These are phyloP conservation scores for Gryllus bimaculatus DNA, from an alignment of 1,140 invertebrate species.

Conservation along the genomic window DNA sequence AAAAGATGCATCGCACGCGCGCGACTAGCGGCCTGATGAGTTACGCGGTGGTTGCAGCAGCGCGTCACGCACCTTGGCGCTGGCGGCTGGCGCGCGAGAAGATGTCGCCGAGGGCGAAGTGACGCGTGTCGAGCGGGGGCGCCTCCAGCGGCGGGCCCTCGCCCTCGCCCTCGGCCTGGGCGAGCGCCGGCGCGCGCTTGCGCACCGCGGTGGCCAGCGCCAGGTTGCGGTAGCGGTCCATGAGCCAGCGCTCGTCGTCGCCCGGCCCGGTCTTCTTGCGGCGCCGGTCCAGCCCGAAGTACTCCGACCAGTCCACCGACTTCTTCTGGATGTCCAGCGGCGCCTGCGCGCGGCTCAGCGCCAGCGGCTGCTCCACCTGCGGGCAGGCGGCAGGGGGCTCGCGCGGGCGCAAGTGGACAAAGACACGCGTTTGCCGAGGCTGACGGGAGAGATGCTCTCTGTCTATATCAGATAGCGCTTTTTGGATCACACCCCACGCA, in stretches of 20 bases:
- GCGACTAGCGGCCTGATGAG: too few species aligned
- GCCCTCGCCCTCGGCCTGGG: neutral
- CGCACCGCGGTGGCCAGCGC: slow-evolving; percentile 26
- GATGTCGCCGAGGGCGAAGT: neutral
- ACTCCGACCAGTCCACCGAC: slow-evolving; percentile 73
- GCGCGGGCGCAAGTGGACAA: too few species aligned
- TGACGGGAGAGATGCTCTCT: too few species aligned
- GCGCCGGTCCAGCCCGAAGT: slow-evolving; percentile 71
- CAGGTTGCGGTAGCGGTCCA: slow-evolving; percentile 39
- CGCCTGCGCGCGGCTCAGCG: neutral
- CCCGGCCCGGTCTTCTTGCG: slow-evolving; percentile 48
- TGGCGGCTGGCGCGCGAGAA: neutral
- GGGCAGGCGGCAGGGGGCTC: too few species aligned
- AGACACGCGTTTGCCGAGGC: too few species aligned
- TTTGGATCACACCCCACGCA: too few species aligned
- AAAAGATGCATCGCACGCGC: too few species aligned
- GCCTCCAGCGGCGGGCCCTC: neutral
- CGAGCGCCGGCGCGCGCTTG: too few species aligned
- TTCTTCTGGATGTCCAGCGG: slow-evolving; percentile 49
- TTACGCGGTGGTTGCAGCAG: too few species aligned
- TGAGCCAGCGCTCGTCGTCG: slow-evolving; percentile 43
- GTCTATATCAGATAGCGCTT: too few species aligned
- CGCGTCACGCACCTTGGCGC: neutral
- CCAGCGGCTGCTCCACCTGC: neutral
- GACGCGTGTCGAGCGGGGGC: neutral